phyloP scores from a whole-genome alignment of 2,888 invertebrate species.

The Lapara coniferarum region DNA sequence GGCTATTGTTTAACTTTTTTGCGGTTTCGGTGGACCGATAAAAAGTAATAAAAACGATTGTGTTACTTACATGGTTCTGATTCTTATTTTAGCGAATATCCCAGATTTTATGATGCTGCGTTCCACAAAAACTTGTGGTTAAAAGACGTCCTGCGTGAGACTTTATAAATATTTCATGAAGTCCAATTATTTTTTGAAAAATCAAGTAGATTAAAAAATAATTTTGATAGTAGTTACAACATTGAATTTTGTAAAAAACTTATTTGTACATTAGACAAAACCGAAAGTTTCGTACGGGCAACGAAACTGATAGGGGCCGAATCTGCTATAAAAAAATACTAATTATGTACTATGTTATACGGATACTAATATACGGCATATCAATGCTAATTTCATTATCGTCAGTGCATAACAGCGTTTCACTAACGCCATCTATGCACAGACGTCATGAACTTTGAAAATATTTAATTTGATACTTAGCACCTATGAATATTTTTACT shows the following conservation, averaged over 20 bases:
- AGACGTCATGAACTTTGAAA: too few species aligned
- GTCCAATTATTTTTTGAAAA: not conserved
- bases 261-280: too few species aligned
- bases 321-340: too few species aligned
- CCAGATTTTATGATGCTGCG: slow-evolving; percentile 10
- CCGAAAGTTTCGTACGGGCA: too few species aligned
- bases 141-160: not conserved
- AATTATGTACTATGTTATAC: too few species aligned
- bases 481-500: too few species aligned
- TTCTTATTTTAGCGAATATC: slow-evolving; percentile 31
- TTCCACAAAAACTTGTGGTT: not conserved
- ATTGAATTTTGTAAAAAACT: too few species aligned
- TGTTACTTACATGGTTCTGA: slow-evolving; percentile 36
- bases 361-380: too few species aligned
- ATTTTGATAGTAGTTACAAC: not conserved
- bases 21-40: slow-evolving; percentile 41
- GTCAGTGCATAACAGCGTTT: not conserved
- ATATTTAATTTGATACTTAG: too few species aligned
- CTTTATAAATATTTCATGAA: not conserved
- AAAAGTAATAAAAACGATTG: slow-evolving; percentile 33
- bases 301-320: too few species aligned
- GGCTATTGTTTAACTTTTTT: slow-evolving; percentile 53
- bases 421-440: slow-evolving; percentile 10
- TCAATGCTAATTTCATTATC: not conserved
- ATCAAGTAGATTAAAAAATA: not conserved